A percentile compares a stretch with the other conserved stretches of the same genome.
These are phyloP conservation scores for Hestina assimilis DNA, from an alignment of 1,140 invertebrate species.

Conservation along the genomic window DNA sequence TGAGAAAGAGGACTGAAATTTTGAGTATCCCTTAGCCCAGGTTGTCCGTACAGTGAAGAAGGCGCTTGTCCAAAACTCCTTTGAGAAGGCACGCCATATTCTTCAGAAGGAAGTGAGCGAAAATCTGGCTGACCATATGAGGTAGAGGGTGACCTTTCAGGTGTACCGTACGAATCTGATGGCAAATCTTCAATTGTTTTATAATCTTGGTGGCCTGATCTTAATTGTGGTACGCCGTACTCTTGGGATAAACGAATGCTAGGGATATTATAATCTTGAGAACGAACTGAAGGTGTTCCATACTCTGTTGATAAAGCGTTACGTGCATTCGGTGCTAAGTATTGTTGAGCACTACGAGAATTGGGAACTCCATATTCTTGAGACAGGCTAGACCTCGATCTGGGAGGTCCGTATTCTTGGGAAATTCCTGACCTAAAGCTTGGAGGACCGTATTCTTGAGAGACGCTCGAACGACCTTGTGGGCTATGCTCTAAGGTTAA, in stretches of 20 bases:
- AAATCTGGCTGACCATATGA: constrained; percentile 36
- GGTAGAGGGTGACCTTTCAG: constrained; percentile 31
- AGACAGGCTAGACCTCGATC: constrained; percentile 15
- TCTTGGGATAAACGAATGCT: constrained; percentile 24
- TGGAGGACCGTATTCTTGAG: constrained; percentile 21
- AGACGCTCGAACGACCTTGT: constrained; percentile 24
- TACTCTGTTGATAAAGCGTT: constrained; percentile 35
- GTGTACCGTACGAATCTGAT: constrained; percentile 40
- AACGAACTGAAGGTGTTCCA: constrained; percentile 20
- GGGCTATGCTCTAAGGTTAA: constrained; percentile 38
- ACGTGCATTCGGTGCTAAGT: constrained; percentile 32
- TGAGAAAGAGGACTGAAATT: constrained; percentile 30
- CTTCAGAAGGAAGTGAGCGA: constrained; percentile 39
- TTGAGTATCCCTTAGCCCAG: constrained; percentile 23
- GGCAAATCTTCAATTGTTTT: constrained; percentile 14
- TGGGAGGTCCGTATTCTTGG: constrained; percentile 34
- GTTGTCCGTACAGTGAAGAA: constrained; percentile 42
- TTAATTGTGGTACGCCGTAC: constrained; percentile 30
- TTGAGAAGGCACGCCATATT: constrained; percentile 42
- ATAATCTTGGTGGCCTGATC: constrained; percentile 2
- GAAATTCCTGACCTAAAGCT: constrained; percentile 24
- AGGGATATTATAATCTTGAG: constrained; percentile 20
- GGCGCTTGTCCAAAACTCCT: constrained; percentile 36
- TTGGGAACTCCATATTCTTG: constrained; percentile 33
- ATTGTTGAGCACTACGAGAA: constrained; percentile 34